Conservation (phyloP, 2,113 vertebrate species). For the Pteruthius melanotis region DNA sequence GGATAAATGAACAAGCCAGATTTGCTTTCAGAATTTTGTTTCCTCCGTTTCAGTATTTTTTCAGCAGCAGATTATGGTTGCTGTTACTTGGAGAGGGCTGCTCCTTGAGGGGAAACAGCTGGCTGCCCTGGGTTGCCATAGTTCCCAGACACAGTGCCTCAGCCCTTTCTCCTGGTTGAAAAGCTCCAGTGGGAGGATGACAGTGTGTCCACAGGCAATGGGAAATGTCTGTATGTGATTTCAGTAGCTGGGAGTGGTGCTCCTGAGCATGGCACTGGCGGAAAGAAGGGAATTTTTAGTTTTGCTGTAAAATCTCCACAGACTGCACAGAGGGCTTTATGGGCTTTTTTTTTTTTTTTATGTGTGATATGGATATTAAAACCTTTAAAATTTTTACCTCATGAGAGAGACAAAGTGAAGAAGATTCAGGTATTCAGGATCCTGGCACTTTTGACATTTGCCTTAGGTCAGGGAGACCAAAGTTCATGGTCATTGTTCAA, state of each 20-base stretch:
- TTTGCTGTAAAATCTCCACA: background rate
- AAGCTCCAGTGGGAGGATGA: background rate
- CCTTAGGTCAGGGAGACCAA: background rate
- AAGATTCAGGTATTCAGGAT: background rate
- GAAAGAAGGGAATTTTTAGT: background rate
- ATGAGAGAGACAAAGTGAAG: background rate
- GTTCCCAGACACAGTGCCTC: background rate
- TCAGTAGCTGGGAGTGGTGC: background rate
- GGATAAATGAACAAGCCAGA: background rate
- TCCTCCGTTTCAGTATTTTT: background rate
- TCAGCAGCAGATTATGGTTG: background rate
- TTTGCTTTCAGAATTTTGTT: background rate
- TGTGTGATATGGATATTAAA: background rate
- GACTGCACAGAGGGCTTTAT: background rate
- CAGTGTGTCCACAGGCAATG: background rate
- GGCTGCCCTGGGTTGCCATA: background rate
- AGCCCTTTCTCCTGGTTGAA: background rate
- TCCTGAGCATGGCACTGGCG: background rate
- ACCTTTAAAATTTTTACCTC: background rate
- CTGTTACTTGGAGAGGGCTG: background rate
- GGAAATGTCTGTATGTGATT: background rate
- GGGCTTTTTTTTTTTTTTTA: background rate
- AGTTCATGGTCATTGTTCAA: background rate
- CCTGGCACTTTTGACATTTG: background rate
- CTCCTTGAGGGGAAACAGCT: conserved; percentile 6